phyloP scores from a whole-genome alignment of 2,113 vertebrate species.

The Saccopteryx bilineata region DNA sequence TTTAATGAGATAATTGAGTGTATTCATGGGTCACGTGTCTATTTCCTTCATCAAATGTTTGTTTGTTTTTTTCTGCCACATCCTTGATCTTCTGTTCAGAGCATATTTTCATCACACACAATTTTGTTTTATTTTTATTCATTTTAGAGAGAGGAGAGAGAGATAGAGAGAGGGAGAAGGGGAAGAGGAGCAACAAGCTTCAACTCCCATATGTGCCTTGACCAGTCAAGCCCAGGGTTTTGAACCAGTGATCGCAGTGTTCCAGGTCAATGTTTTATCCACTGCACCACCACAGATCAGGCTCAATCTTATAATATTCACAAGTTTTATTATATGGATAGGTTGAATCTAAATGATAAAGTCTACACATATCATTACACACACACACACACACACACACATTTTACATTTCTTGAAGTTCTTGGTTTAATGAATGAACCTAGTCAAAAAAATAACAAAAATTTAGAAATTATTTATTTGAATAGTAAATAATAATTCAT shows the following conservation, averaged over 20 bases:
- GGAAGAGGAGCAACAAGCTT: no score
- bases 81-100: not conserved
- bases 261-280: no score
- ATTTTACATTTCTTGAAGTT: not conserved
- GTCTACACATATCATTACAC: no score
- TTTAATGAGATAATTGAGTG: not conserved
- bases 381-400: no score
- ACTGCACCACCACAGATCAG: no score
- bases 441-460: not conserved
- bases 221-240: no score
- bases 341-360: not conserved
- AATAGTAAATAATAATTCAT: not conserved
- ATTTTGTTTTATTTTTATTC: not conserved
- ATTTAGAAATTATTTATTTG: not conserved
- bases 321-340: not conserved
- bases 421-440: not conserved
- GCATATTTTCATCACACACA: not conserved
- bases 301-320: not conserved
- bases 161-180: no score
- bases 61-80: not conserved
- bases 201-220: no score
- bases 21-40: not conserved
- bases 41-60: not conserved
- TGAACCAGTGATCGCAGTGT: no score
- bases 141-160: no score